Percentiles rank a stretch among this genome's conserved stretches.
These are phyloP conservation scores for Bombyx mori DNA, from an alignment of 1,140 invertebrate species.

Conservation along the genomic window DNA sequence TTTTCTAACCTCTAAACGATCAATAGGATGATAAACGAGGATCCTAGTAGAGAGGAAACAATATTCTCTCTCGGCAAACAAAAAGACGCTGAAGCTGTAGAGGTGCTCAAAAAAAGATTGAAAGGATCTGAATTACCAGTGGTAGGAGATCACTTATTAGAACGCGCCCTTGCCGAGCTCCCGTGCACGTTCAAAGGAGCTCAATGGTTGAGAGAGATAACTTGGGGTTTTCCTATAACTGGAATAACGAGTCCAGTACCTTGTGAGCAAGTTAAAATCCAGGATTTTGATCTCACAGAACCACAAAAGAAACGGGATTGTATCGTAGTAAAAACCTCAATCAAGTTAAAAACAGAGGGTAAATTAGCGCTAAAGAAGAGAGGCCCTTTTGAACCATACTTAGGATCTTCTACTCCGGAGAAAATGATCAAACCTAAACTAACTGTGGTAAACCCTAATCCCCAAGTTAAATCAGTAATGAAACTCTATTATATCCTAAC, in stretches of 20 bases:
- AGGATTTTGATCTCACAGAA: not conserved
- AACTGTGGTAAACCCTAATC: not conserved
- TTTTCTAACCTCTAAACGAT: not conserved
- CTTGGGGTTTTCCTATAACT: not conserved
- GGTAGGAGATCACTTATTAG: no score
- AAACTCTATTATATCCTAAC: conserved; percentile 1
- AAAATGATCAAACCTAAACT: not conserved
- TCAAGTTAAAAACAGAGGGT: not conserved
- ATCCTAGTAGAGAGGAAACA: not conserved
- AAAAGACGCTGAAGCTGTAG: not conserved
- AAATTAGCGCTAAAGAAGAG: not conserved
- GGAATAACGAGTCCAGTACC: not conserved
- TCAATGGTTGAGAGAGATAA: not conserved
- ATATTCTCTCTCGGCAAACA: not conserved
- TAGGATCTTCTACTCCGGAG: not conserved
- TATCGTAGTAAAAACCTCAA: not conserved
- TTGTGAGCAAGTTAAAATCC: not conserved
- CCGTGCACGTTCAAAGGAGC: not conserved
- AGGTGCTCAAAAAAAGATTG: not conserved
- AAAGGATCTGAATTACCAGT: not conserved
- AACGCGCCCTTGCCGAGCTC: no score
- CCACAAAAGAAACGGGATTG: not conserved
- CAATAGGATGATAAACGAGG: not conserved
- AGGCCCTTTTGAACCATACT: not conserved
- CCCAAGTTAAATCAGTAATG: not conserved